phyloP scores from a whole-genome alignment of 2,888 invertebrate genomes.

The Drosophila longiperda region DNA sequence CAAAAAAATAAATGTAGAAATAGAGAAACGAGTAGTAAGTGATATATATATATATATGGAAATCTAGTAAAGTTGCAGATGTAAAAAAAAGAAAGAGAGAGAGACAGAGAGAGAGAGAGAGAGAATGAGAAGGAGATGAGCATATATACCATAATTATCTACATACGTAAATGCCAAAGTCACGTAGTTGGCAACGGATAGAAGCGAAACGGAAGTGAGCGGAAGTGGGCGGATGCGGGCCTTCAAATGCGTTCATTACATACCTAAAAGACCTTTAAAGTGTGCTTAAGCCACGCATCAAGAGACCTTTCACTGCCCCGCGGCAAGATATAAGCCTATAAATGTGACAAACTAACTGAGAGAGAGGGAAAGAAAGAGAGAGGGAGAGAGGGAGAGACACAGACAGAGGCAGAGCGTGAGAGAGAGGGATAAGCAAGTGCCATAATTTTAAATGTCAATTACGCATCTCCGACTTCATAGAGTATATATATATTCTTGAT shows the following conservation, averaged over 20 bases:
- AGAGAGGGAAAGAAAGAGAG: no score
- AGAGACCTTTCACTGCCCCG: conserved; percentile 15
- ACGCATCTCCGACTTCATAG: no score
- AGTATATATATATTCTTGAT: no score
- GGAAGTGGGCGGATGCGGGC: not conserved
- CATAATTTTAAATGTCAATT: no score
- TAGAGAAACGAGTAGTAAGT: not conserved
- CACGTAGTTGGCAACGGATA: conserved; percentile 19
- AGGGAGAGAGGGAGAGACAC: not conserved
- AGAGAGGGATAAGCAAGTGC: no score
- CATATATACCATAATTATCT: conserved; percentile 2
- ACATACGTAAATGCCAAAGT: not conserved
- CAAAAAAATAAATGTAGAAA: not conserved
- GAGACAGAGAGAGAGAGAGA: not conserved
- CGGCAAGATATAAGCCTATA: conserved; percentile 15
- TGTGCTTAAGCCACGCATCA: conserved; percentile 28
- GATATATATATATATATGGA: not conserved
- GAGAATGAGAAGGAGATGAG: not conserved
- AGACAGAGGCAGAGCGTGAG: no score
- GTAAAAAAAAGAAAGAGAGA: not conserved
- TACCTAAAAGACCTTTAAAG: conserved; percentile 38
- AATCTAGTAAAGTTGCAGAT: not conserved
- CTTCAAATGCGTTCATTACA: conserved; percentile 25
- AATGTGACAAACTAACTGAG: conserved; percentile 19
- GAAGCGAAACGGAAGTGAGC: not conserved